A percentile compares a stretch with the other conserved stretches of the same genome.
Evolutionary conservation across 1,140 invertebrate species (phyloP).

Genomic region (Drosophila eugracilis): DNA sequence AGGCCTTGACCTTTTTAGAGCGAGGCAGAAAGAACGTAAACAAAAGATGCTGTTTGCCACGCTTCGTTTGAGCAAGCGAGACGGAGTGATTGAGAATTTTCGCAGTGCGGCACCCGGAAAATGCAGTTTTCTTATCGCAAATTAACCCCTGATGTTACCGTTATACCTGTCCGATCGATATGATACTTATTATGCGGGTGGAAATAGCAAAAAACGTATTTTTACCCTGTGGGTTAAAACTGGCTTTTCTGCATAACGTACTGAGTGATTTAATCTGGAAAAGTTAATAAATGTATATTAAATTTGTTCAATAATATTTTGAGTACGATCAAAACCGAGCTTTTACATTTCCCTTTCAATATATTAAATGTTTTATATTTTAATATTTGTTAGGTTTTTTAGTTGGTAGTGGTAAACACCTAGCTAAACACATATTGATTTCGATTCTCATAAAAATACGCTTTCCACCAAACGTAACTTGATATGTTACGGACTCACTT

Average conservation of each 20-base stretch:
- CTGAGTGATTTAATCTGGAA: too few relatives aligned
- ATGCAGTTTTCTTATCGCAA: conserved; percentile 3
- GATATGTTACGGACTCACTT: conserved; percentile 1
- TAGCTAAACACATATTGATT: not conserved
- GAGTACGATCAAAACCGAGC: too few relatives aligned
- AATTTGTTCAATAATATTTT: too few relatives aligned
- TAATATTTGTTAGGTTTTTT: too few relatives aligned
- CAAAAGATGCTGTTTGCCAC: conserved; percentile 27
- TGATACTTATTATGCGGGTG: not conserved
- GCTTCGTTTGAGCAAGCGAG: not conserved
- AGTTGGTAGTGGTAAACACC: too few relatives aligned
- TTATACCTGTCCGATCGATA: not conserved
- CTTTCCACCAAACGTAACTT: not conserved
- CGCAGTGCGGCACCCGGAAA: conserved; percentile 14
- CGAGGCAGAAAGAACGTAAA: conserved; percentile 12
- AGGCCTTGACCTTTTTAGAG: conserved; percentile 70
- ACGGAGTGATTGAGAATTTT: not conserved
- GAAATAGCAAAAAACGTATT: not conserved
- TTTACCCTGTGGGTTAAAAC: too few relatives aligned
- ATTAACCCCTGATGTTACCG: not conserved
- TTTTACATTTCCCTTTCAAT: too few relatives aligned
- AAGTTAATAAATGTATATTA: too few relatives aligned
- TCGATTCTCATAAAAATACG: not conserved
- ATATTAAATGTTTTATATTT: too few relatives aligned
- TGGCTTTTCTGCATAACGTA: too few relatives aligned